Base-by-base conservation (phyloP, 92 coral and sea anemone species). In the Galaxea fascicularis region DNA sequence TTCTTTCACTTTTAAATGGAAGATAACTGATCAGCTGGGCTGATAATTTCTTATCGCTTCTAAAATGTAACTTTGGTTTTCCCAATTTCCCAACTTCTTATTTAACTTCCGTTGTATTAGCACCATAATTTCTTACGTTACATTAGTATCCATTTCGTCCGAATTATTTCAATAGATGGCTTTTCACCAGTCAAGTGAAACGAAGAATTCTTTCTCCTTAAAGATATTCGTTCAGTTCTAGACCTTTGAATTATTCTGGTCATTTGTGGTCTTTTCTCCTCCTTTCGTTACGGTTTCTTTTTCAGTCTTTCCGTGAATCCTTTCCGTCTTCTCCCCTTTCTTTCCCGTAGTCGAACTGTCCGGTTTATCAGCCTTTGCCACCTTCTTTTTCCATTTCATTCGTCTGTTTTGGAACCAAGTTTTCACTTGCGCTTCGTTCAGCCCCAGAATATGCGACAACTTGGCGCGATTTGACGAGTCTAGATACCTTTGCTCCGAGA, bases 401-500 rank as follows among this genome's bases (percentile, higher is more conserved):
- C 99, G 63, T 41, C 99, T 80, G 85, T 97, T 97, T 79, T 97
- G 99, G 53, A 97, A 97, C 99, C 99, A 97, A 30, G 99, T 97
- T 78, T 97, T 97, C 26, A 97, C 98, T 76, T 97, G 99, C 3
- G 99, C 95, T 46, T 97, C 99, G 74, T 97, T 94, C 74, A 97
- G 85, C 29, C 98, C 98, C 80, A 97, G 87, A 47, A 93, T 97
- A 67, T 93, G 98, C 35, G 99, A 98, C 39, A 97, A 91, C 71
- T 93, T 97, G 20, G 98, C 93, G 25, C 99, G 90, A 70, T 92
- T 97, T 28, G 99, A 82, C n/a, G 99, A 94, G 86, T 97, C 99
- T 78, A 97, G 60, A 75, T 97, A 97, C 44, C 94, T 92, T 72
- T 97, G 99, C 81, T 97, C 99, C 24, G 95, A 91, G 91, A 97